Evolutionary conservation across 1,140 invertebrate genomes (phyloP).

Genomic region (Plodia interpunctella): DNA sequence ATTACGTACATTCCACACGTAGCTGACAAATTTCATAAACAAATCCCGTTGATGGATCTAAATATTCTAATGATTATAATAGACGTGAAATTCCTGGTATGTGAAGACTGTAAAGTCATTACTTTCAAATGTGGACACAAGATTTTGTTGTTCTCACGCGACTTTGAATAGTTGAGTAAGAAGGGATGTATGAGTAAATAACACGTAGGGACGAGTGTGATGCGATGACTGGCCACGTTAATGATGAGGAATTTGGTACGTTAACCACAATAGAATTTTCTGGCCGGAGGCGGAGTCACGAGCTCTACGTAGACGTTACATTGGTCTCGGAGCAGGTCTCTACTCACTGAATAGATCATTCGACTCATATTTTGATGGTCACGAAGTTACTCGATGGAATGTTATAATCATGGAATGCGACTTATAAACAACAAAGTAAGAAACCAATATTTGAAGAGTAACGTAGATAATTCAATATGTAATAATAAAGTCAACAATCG

Average conservation of each 20-base stretch:
- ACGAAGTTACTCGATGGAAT: slow-evolving; percentile 44
- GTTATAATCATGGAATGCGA: slow-evolving; percentile 28
- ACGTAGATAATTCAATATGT: background rate
- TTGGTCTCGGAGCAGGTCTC: slow-evolving; percentile 25
- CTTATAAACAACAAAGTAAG: background rate
- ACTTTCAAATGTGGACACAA: slow-evolving; percentile 40
- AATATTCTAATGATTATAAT: slow-evolving; percentile 40
- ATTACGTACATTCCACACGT: slow-evolving; percentile 51
- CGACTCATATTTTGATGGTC: slow-evolving; percentile 44
- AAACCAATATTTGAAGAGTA: background rate
- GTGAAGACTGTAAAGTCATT: slow-evolving; percentile 42
- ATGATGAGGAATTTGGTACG: slow-evolving; percentile 70
- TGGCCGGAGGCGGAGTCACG: slow-evolving; percentile 58
- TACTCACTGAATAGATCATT: slow-evolving; percentile 36
- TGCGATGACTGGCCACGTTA: slow-evolving; percentile 42
- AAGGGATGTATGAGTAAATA: slow-evolving; percentile 32
- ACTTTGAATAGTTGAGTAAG: slow-evolving; percentile 17
- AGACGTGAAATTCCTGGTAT: slow-evolving; percentile 54
- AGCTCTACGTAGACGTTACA: slow-evolving; percentile 36
- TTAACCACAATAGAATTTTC: slow-evolving; percentile 73
- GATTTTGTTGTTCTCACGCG: slow-evolving; percentile 31
- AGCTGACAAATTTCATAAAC: slow-evolving; percentile 42
- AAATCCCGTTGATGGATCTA: slow-evolving; percentile 44
- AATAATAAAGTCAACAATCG: too few species aligned
- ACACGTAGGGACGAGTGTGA: slow-evolving; percentile 33